Evolutionary conservation across 1,140 invertebrate genomes (phyloP), one percentile per base, ranked within the genome.

Genomic region (Hypsibius dujardini): DNA sequence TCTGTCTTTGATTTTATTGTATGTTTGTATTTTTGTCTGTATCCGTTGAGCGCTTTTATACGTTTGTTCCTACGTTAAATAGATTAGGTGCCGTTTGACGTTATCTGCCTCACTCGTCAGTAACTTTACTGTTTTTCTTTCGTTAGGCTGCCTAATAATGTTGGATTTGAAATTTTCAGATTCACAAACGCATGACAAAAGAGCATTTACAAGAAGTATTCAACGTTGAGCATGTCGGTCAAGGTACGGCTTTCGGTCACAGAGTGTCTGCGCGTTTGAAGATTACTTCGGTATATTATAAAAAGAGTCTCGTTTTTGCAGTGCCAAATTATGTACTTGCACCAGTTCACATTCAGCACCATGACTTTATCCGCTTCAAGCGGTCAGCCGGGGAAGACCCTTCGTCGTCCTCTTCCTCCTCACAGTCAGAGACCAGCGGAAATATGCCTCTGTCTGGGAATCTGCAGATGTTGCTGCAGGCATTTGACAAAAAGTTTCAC

Each of bases 401-500:
- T 56, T 56, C 50, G 50, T n/a, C 7, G 50, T 7, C 7, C 50
- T n/a, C n/a, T n/a, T n/a, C n/a, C n/a, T n/a, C n/a, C n/a, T n/a
- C n/a, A n/a, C n/a, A n/a, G n/a, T n/a, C n/a, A n/a, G n/a, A n/a
- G n/a, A n/a, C n/a, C n/a, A n/a, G n/a, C n/a, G n/a, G n/a, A n/a
- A n/a, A n/a, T n/a, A n/a, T n/a, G n/a, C n/a, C n/a, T n/a, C 7
- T 56, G 7, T 7, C 7, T 7, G 7, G n/a, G 50, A 56, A 56
- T 7, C 50, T 56, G 7, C 50, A 56, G 50, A 7, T 56, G 50
- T n/a, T 56, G 7, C n/a, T 56, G n/a, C 7, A 56, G n/a, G 50
- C 50, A 7, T 56, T 56, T n/a, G 50, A 56, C 50, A 7, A 56
- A 56, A 56, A 56, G 50, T 56, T 56, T 56, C 50, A 56, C n/a